Base-by-base conservation (phyloP, 2,113 vertebrate genomes). In the Macquaria ambigua region DNA sequence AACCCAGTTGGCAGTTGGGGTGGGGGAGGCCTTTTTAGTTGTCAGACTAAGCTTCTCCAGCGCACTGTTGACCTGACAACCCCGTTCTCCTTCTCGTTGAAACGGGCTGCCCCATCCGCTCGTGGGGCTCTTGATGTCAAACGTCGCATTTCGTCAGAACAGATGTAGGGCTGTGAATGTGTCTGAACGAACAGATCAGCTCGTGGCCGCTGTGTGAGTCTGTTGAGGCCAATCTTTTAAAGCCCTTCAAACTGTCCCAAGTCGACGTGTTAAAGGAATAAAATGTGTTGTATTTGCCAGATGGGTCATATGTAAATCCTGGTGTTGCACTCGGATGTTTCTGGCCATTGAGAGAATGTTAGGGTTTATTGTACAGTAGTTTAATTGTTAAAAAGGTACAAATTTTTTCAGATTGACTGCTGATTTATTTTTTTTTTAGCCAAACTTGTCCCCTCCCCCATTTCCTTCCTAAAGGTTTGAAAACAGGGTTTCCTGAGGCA, bases 401-500 rank as follows among this genome's bases (percentile, higher is more conserved):
- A 25, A 46, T 83, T 86, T 79, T 93, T 81, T 87, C 91, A 90
- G 82, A 92, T 92, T 59, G 91, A 93, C 90, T 94, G 91, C 89
- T 91, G 86, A 89, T 88, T 87, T 88, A 79, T 70, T 15, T 67
- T 85, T 68, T 3, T 46, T 81, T 3, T 48, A 86, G 85, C 52
- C 81, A 85, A 86, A 91, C 66, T 23, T 84, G n/a, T 63, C 86
- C 91, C 83, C 74, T 82, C 88, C 89, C 92, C 89, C 78, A 81
- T 77, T 91, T 87, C 85, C 79, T 88, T 75, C 76, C 77, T 88
- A 72, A 93, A 94, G 92, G 94, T 94, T 94, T 95, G 91, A 94
- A 95, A 95, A 96, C 95, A 95, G 95, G 95, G 95, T 96, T 96
- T 93, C 82, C 90, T 89, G 92, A 95, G 93, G 93, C 90, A 89